Base-by-base conservation (phyloP, 2,888 invertebrate genomes). In the Deilephila elpenor region DNA sequence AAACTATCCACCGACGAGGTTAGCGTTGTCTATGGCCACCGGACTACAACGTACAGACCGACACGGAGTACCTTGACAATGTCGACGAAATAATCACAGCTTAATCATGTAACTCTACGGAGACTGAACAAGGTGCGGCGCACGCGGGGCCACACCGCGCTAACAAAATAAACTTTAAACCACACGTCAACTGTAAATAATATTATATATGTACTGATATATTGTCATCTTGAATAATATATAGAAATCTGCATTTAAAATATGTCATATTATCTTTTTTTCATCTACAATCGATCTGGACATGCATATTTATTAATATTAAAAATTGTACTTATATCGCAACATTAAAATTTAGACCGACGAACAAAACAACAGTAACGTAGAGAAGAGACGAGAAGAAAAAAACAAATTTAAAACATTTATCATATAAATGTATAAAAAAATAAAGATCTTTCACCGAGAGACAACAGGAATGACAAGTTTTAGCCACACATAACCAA, bases 371-470 rank as follows among this genome's bases (percentile, higher is more conserved):
- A 87, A 88, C 83, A 80, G 89, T 88, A 87, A 82, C 84, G 85
- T 87, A 89, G 86, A 81, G 80, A 85, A 86, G 85, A 80, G 80
- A 79, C 80, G 75, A 77, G 76, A 64, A 78, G 74, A 78, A 78
- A 75, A 77, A 81, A 74, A 86, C 83, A 84, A 84, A 81, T 80
- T 75, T 76, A 80, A 80, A 78, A 78, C 77, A 82, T 81, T 84
- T 79, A 84, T 80, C 93, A 93, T 64, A 87, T 83, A 92, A 93
- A 93, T 87, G 89, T 93, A 91, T 93, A 93, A 93, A 94, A 67
- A 93, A 94, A 93, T 93, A 94, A 94, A 94, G 93, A 93, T 94
- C 92, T 93, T 84, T 91, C 84, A 87, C 87, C 86, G 90, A 89
- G 90, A 91, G 86, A 91, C 88, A 88, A 84, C 78, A 92, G 93